Conservation (phyloP, 2,113 vertebrate species). For the Rhipidura dahli region DNA sequence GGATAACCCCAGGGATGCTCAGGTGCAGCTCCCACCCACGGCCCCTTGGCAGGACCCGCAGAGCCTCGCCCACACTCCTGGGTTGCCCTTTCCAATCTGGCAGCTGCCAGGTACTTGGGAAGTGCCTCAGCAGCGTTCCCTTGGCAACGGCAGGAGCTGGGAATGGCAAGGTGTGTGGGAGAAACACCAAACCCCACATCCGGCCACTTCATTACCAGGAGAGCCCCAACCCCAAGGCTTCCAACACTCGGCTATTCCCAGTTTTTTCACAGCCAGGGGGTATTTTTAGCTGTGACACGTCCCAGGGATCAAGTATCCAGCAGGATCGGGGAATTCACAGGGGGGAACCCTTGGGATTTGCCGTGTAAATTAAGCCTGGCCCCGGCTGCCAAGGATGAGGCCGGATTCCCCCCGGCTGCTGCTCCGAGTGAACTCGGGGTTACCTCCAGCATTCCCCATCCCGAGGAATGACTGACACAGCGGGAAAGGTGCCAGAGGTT, state of each 20-base stretch:
- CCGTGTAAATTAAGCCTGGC: neutral
- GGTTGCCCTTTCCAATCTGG: neutral
- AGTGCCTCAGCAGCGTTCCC: neutral
- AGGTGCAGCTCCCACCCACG: neutral
- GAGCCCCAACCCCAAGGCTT: neutral
- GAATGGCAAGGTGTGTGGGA: neutral
- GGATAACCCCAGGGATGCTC: neutral
- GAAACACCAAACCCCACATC: neutral
- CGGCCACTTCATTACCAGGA: neutral
- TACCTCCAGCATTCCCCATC: neutral
- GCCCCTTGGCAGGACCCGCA: rapidly evolving
- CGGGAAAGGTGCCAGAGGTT: neutral
- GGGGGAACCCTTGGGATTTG: slow-evolving; percentile 45
- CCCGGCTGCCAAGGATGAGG: neutral
- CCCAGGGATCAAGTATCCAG: neutral
- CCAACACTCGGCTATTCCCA: neutral
- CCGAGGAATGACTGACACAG: neutral
- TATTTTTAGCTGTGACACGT: slow-evolving; percentile 44
- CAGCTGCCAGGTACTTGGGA: neutral
- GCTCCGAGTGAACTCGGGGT: neutral
- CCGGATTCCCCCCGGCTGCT: neutral
- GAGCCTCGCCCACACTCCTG: neutral
- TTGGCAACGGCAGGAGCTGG: neutral
- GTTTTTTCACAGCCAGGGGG: neutral
- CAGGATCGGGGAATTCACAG: neutral